These are phyloP conservation scores for Luidia sarsii DNA, from an alignment of 53 echinoderm and acorn worm species.

Conservation along the genomic window DNA sequence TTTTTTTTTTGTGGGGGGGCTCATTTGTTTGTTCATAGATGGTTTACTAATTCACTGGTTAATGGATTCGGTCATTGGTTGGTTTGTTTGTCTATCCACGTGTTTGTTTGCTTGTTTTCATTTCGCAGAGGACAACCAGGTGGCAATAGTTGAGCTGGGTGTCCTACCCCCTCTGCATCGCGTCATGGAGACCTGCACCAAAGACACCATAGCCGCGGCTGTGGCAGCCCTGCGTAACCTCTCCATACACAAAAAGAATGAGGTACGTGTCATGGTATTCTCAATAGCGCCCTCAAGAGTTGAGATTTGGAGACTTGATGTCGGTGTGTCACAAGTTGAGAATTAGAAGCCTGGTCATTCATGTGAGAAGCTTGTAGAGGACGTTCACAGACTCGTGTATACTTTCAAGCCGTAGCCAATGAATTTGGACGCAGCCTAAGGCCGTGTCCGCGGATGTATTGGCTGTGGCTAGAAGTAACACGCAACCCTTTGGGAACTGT, in stretches of 20 bases:
- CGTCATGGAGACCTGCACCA: conserved; percentile 73
- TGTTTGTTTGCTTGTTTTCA: neutral
- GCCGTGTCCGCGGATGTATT: no score
- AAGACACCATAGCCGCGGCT: conserved; percentile 86
- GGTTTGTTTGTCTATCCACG: neutral
- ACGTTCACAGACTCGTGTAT: no score
- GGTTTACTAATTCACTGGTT: neutral
- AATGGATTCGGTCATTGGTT: neutral
- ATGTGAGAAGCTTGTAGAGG: no score
- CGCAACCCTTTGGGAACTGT: no score
- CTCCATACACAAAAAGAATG: conserved; percentile 93
- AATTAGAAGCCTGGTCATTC: no score
- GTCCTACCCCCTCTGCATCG: conserved; percentile 67
- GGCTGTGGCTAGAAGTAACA: no score
- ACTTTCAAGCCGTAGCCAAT: no score
- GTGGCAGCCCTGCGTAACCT: conserved; percentile 92
- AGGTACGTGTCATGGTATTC: no score
- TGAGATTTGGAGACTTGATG: no score
- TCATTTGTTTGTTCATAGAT: neutral
- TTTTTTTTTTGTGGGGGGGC: neutral
- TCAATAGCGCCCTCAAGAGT: no score
- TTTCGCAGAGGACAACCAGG: conserved; percentile 84
- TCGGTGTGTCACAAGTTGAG: no score
- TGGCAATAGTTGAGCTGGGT: conserved; percentile 80
- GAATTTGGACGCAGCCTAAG: no score